These are phyloP conservation scores for Euproctis similis DNA, from an alignment of 2,888 invertebrate species.

Conservation along the genomic window DNA sequence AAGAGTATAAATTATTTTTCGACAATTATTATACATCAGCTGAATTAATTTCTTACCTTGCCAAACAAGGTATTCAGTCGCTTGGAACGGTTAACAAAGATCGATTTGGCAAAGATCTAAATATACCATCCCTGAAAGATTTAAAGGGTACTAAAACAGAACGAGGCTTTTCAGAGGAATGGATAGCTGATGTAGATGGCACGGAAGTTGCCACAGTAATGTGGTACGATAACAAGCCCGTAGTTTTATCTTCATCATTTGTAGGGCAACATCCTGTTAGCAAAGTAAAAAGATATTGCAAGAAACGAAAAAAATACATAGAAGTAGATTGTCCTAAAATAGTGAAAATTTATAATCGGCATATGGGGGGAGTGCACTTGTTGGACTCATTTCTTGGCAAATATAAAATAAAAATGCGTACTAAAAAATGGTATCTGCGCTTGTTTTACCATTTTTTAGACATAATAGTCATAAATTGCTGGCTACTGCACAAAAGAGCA, in stretches of 20 bases:
- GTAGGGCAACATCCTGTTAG: conserved; percentile 1
- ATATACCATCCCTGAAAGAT: neutral
- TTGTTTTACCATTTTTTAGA: conserved; percentile 2
- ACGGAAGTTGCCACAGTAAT: conserved; percentile 1
- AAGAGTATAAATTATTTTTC: neutral
- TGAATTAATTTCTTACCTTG: conserved; percentile 14
- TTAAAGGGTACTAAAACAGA: neutral
- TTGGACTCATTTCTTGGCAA: conserved; percentile 5
- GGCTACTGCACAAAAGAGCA: neutral
- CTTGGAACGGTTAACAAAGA: conserved; percentile 1
- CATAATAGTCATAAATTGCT: neutral
- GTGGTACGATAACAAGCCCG: conserved; percentile 4
- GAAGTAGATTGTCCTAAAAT: neutral
- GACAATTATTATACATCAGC: neutral
- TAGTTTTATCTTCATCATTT: conserved; percentile 1
- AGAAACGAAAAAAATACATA: conserved; percentile 1
- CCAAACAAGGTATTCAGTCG: conserved; percentile 6
- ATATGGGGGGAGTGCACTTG: conserved; percentile 4
- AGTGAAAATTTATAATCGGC: conserved; percentile 1
- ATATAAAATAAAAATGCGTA: conserved; percentile 6
- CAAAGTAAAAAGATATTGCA: conserved; percentile 1
- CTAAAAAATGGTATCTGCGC: conserved; percentile 5
- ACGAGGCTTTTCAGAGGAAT: conserved; percentile 3
- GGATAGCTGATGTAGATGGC: conserved; percentile 1
- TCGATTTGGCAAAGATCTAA: neutral